Conservation (phyloP, 1,140 invertebrate genomes). For the Penaeus vannamei region DNA sequence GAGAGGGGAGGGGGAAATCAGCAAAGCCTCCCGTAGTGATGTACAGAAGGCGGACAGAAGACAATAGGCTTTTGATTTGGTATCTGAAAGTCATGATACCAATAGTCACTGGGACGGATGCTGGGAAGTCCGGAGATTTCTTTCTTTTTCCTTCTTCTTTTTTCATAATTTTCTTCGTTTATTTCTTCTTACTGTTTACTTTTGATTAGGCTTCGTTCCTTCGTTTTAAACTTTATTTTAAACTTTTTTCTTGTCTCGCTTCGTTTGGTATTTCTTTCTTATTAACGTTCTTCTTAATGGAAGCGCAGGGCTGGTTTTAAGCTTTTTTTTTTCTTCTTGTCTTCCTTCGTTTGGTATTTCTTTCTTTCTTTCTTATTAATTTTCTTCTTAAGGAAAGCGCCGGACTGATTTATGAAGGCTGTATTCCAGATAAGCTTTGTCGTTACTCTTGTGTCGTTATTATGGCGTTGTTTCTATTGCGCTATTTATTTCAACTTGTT, state of each 20-base stretch:
- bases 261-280: neutral
- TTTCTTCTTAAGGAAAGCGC: neutral
- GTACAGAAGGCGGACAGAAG: too few relatives aligned
- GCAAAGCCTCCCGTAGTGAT: too few relatives aligned
- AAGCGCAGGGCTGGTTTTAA: neutral
- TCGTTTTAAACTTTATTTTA: neutral
- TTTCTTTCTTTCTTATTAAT: neutral
- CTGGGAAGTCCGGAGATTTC: neutral
- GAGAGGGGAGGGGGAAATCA: too few relatives aligned
- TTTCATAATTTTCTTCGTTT: neutral
- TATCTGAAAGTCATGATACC: too few relatives aligned
- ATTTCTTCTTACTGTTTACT: neutral
- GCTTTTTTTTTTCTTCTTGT: too few relatives aligned
- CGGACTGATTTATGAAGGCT: neutral
- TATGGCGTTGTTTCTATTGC: neutral
- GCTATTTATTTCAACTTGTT: neutral
- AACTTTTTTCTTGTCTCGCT: neutral
- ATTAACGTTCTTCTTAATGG: neutral
- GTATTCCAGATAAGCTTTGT: slow-evolving; percentile 8
- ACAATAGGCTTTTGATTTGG: too few relatives aligned
- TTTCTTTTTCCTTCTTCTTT: neutral
- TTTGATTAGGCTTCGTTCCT: neutral
- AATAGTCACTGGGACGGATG: too few relatives aligned
- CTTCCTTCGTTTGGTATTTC: neutral
- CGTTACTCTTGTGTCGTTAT: neutral